A percentile compares a stretch with the other conserved stretches of the same genome.
phyloP scores from a whole-genome alignment of 1,140 invertebrate species.

The Halotydeus destructor region DNA sequence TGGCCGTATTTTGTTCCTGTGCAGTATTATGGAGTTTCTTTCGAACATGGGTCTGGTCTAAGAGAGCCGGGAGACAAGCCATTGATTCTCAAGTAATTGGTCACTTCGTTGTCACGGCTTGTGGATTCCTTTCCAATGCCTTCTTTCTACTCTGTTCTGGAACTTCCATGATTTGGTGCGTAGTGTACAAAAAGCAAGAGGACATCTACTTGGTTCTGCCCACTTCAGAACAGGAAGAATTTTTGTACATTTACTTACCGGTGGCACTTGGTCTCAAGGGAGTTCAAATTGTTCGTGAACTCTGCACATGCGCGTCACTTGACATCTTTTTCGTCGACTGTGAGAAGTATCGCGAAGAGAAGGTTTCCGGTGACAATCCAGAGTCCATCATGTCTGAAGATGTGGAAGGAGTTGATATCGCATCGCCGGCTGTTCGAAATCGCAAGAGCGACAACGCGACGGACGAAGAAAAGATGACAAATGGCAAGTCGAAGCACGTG shows the following conservation, averaged over 20 bases:
- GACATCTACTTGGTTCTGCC: slow-evolving; percentile 39
- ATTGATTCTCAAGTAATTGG: slow-evolving; percentile 40
- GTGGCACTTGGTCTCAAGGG: slow-evolving; percentile 45
- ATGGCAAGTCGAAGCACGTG: slow-evolving; percentile 1
- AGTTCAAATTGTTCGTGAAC: slow-evolving; percentile 14
- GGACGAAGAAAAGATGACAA: slow-evolving; percentile 12
- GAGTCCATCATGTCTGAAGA: background rate
- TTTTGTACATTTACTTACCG: slow-evolving; percentile 36
- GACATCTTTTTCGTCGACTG: slow-evolving; percentile 72
- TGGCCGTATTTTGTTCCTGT: slow-evolving; percentile 36
- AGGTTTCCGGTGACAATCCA: slow-evolving; percentile 3
- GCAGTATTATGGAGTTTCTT: slow-evolving; percentile 37
- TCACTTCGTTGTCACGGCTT: slow-evolving; percentile 30
- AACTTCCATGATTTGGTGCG: slow-evolving; percentile 13
- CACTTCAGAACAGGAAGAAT: slow-evolving; percentile 29
- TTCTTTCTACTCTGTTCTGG: slow-evolving; percentile 42
- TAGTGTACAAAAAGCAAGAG: slow-evolving; percentile 26
- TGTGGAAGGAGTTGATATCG: background rate
- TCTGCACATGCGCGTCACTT: slow-evolving; percentile 4
- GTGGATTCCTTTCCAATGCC: slow-evolving; percentile 39
- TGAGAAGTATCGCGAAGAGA: slow-evolving; percentile 31
- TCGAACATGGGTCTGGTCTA: slow-evolving; percentile 38
- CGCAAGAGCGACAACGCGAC: background rate
- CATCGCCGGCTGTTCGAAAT: background rate
- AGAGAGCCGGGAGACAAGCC: slow-evolving; percentile 24